Conservation (phyloP, 1,140 invertebrate species). For the Meloidogyne chitwoodi region DNA sequence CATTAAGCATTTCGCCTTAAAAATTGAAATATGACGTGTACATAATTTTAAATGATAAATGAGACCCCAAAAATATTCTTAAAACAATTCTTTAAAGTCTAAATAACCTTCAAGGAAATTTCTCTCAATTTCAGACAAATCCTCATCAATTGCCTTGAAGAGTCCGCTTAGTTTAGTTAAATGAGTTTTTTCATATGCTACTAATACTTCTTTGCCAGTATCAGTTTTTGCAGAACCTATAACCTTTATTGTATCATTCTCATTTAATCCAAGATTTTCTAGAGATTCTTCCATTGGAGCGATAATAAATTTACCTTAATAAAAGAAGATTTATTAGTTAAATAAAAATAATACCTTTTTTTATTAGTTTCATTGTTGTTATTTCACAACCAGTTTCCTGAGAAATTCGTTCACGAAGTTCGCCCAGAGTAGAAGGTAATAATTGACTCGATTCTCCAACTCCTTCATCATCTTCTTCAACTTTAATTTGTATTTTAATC, state of each 20-base stretch:
- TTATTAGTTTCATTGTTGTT: constrained; percentile 26
- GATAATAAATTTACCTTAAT: constrained; percentile 29
- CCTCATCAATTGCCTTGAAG: constrained; percentile 16
- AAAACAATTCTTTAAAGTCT: neutral
- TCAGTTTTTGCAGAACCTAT: constrained; percentile 11
- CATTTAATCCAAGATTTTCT: constrained; percentile 19
- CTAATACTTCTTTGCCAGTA: constrained; percentile 11
- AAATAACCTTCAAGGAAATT: constrained; percentile 29
- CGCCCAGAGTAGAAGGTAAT: constrained; percentile 10
- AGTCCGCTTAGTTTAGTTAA: constrained; percentile 11
- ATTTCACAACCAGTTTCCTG: constrained; percentile 5
- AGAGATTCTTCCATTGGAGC: constrained; percentile 21
- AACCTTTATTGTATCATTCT: constrained; percentile 26
- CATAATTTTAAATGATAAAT: neutral
- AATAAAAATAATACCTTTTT: constrained; percentile 23
- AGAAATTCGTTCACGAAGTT: constrained; percentile 26
- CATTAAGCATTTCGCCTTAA: constrained; percentile 29
- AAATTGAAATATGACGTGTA: neutral
- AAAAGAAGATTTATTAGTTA: neutral
- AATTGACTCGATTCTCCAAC: neutral
- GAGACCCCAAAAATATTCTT: neutral
- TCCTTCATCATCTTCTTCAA: neutral
- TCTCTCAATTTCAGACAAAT: constrained; percentile 23
- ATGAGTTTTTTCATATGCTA: constrained; percentile 30
- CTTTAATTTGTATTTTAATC: constrained; percentile 1